Evolutionary conservation across 2,797 vertebrate species (phyloP).

Genomic region (Synaphobranchus kaupii): DNA sequence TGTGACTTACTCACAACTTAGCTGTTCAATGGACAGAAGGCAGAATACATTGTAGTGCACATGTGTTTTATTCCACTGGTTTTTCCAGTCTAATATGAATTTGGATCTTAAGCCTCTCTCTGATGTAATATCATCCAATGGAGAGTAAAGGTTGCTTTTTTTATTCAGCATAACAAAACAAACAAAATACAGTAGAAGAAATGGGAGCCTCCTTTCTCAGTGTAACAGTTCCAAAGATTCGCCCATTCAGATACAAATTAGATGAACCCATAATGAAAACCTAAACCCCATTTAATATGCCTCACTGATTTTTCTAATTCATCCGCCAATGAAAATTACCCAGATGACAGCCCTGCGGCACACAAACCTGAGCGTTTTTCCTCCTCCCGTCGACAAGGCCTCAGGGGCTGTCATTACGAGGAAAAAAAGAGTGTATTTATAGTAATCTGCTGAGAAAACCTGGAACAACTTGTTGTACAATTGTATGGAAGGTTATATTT

Average conservation of each 20-base stretch:
- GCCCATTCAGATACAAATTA: slow-evolving; percentile 34
- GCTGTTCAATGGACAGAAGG: not conserved
- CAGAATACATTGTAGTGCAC: not conserved
- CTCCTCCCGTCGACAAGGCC: slow-evolving; percentile 65
- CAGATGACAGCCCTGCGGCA: slow-evolving; percentile 33
- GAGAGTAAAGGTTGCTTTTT: not conserved
- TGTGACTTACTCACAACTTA: not conserved
- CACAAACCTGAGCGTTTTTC: slow-evolving; percentile 54
- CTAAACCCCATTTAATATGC: slow-evolving; percentile 41
- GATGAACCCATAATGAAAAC: slow-evolving; percentile 38
- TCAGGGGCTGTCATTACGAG: slow-evolving; percentile 70
- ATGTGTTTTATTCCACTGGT: not conserved
- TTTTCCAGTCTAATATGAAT: not conserved
- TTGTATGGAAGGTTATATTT: slow-evolving; percentile 71
- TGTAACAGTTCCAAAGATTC: not conserved
- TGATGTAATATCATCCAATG: not conserved
- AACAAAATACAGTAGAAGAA: not conserved
- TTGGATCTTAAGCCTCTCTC: not conserved
- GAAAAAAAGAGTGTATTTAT: slow-evolving; percentile 76
- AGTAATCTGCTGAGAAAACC: slow-evolving; percentile 67
- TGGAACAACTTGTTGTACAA: slow-evolving; percentile 69
- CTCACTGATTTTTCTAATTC: slow-evolving; percentile 46
- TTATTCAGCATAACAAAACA: not conserved
- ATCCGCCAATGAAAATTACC: slow-evolving; percentile 48
- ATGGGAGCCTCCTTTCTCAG: not conserved